These are phyloP conservation scores for Sorex maritimensis DNA, from an alignment of 2,797 vertebrate species.

Conservation along the genomic window DNA sequence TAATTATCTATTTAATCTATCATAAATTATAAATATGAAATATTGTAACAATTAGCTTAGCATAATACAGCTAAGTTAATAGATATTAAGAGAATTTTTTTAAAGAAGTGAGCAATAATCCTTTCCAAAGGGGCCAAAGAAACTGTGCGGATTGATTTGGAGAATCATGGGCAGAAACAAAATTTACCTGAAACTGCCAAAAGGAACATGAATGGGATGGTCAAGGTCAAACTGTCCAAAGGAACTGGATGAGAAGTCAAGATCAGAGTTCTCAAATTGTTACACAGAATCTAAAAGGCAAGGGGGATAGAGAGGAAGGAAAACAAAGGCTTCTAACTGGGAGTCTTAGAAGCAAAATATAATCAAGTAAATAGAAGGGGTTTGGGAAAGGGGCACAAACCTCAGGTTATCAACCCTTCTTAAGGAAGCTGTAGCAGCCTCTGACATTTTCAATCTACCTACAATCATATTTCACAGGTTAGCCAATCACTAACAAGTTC, in stretches of 20 bases:
- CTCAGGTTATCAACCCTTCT: background rate
- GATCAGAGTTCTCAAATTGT: slow-evolving; percentile 5
- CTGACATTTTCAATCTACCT: background rate
- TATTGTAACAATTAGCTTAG: slow-evolving; percentile 24
- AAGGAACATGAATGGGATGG: background rate
- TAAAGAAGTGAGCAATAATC: slow-evolving; percentile 1
- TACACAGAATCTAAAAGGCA: slow-evolving; percentile 29
- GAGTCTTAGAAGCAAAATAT: background rate
- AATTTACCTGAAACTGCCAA: background rate
- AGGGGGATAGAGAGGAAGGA: background rate
- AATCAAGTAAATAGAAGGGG: background rate
- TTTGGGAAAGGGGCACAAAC: background rate
- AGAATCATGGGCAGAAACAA: background rate
- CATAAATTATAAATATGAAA: background rate
- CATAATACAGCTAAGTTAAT: background rate
- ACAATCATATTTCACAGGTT: background rate
- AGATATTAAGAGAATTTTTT: slow-evolving; percentile 2
- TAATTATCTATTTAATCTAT: background rate
- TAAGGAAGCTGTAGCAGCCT: background rate
- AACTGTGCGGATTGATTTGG: background rate
- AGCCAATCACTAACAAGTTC: background rate
- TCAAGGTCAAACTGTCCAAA: too few relatives aligned
- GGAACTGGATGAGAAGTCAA: background rate
- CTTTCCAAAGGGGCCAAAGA: background rate
- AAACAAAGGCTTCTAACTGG: background rate